Evolutionary conservation across 2,797 vertebrate species (phyloP).

Genomic region (Perodicticus potto): DNA sequence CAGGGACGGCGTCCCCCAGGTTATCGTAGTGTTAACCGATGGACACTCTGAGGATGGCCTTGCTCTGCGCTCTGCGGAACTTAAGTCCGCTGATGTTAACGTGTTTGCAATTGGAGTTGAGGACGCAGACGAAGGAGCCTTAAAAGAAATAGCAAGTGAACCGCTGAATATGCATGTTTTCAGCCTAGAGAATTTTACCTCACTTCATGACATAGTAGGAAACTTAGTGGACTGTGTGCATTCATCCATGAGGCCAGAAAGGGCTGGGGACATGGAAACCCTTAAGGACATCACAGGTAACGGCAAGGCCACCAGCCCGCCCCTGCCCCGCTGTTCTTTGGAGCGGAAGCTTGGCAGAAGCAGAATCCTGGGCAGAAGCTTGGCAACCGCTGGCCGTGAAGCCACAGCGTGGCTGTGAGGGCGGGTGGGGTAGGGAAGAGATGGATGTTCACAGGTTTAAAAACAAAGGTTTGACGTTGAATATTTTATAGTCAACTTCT

Average conservation of each 20-base stretch:
- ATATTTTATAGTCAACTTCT: accelerated
- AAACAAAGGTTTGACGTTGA: conserved; percentile 88
- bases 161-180: conserved; percentile 90
- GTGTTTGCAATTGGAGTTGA: conserved; percentile 94
- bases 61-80: conserved; percentile 89
- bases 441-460: conserved; percentile 84
- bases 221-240: conserved; percentile 92
- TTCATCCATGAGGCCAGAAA: conserved; percentile 87
- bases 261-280: conserved; percentile 88
- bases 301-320: conserved; percentile 80
- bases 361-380: conserved; percentile 34
- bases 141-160: conserved; percentile 92
- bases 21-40: conserved; percentile 92
- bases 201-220: conserved; percentile 91
- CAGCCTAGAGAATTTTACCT: conserved; percentile 93
- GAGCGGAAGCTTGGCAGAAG: conserved; percentile 65
- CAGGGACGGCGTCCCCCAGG: conserved; percentile 90
- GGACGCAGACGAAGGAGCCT: conserved; percentile 91
- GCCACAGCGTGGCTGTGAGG: conserved; percentile 29
- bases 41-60: conserved; percentile 92
- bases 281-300: conserved; percentile 94
- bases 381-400: conserved; percentile 75
- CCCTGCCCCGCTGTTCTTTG: conserved; percentile 87
- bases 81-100: conserved; percentile 89
- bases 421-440: conserved; percentile 58